These are phyloP conservation scores for Scaptomyza reducta DNA, from an alignment of 2,888 invertebrate species.

Conservation along the genomic window DNA sequence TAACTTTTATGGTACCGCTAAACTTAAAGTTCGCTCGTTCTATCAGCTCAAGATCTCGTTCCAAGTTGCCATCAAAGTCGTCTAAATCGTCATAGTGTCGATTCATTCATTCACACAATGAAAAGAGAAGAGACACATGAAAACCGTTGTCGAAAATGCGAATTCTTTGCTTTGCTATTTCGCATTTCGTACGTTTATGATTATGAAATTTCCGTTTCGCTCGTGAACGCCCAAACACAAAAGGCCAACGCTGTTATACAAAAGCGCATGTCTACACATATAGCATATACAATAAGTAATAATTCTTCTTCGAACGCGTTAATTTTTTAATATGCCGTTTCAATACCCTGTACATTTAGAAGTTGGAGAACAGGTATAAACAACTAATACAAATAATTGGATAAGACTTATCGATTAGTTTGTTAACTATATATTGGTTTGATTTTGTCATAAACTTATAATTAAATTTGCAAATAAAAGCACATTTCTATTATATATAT, in stretches of 20 bases:
- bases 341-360: conserved; percentile 25
- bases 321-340: conserved; percentile 46
- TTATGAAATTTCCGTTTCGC: conserved; percentile 75
- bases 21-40: conserved; percentile 30
- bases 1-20: conserved; percentile 72
- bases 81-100: conserved; percentile 26
- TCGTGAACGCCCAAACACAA: conserved; percentile 50
- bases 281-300: conserved; percentile 42
- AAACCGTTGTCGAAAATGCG: conserved; percentile 50
- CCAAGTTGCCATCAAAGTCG: conserved; percentile 25
- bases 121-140: conserved; percentile 1
- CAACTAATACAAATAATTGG: background rate
- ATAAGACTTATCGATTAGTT: background rate
- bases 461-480: too few species aligned
- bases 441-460: too few species aligned
- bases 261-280: conserved; percentile 53
- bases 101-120: conserved; percentile 54
- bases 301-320: conserved; percentile 41
- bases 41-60: conserved; percentile 40
- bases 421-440: too few species aligned
- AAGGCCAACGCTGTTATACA: conserved; percentile 52
- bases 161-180: conserved; percentile 42
- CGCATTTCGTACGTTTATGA: conserved; percentile 51
- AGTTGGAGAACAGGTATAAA: background rate
- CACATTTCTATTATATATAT: too few species aligned